Evolutionary conservation across 92 coral and sea anemone species (phyloP), one percentile per base, ranked within the genome.

Genomic region (Phenganax subtilis): DNA sequence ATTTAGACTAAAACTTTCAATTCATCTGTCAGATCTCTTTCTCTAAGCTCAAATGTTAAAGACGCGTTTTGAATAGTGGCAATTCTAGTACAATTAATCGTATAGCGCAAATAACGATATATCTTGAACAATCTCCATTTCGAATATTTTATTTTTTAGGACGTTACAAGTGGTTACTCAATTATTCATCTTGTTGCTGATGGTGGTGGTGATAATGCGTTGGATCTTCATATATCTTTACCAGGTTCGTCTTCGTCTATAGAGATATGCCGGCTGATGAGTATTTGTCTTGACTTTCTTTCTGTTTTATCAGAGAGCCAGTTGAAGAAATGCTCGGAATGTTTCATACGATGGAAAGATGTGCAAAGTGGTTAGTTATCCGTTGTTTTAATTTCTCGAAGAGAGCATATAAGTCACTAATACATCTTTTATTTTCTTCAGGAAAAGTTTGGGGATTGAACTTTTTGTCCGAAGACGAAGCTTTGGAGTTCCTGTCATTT

Each of bases 371-470:
- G 98, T 94, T 85, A 84, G 98, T 89, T 57, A 51, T 10, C 28
- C 27, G 30, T 51, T 2, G 9, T 37, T 7, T 57, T 25, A 9
- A 67, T 25, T 66, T 4, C 20, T 11, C 28, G 47, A 6, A 77
- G 9, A 37, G 47, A 37, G 5, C 2, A 37, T 37, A 37, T 37
- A 37, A 37, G 47, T 37, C 47, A 5, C 47, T 37, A 37, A 5
- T 37, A 37, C 47, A 0, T 37, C 47, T 37, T 37, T 37, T 37
- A 37, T 37, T 37, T 5, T 37, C 2, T 67, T 51, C 76, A 94
- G 98, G 91, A 71, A 94, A 90, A 87, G 97, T 93, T 4, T 94
- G 98, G 98, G 98, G 98, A 57, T 81, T 94, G 76, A 94, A 94
- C 81, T 94, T 94, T 84, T 87, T 94, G 70, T 94, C 98, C 53